Conservation (phyloP, 2,797 vertebrate genomes). For the Nothura maculosa region DNA sequence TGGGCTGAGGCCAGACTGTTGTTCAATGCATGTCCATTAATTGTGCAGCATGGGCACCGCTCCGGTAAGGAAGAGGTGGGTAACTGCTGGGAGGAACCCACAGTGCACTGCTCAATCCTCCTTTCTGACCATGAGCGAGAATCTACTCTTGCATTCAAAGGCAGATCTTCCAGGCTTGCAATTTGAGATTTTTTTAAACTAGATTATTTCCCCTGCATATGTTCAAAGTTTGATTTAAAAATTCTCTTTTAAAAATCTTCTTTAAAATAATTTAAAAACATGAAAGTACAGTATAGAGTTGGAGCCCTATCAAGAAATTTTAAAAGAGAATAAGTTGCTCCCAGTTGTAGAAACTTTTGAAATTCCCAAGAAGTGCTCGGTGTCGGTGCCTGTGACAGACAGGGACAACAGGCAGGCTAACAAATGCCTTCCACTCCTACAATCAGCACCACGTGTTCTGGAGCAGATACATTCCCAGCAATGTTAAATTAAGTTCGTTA, state of each 20-base stretch:
- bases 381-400: background rate
- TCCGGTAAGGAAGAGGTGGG: too few species aligned
- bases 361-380: background rate
- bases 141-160: background rate
- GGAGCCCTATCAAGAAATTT: too few species aligned
- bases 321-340: too few species aligned
- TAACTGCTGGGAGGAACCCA: too few species aligned
- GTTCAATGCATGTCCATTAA: background rate
- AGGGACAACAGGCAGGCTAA: background rate
- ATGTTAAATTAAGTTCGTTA: background rate
- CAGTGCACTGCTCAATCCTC: too few species aligned
- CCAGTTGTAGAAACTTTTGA: background rate
- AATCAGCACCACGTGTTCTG: background rate
- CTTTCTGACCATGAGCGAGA: background rate
- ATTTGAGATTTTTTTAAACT: background rate
- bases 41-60: background rate
- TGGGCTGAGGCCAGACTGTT: background rate
- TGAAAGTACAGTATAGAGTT: too few species aligned
- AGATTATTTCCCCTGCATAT: background rate
- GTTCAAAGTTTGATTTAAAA: background rate
- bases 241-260: background rate
- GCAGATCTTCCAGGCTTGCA: background rate
- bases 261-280: background rate
- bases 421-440: constrained; percentile 22
- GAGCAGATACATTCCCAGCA: background rate